Evolutionary conservation across 92 coral and sea anemone species (phyloP), one percentile per base, ranked within the genome.

Genomic region (Siderastrea radians): DNA sequence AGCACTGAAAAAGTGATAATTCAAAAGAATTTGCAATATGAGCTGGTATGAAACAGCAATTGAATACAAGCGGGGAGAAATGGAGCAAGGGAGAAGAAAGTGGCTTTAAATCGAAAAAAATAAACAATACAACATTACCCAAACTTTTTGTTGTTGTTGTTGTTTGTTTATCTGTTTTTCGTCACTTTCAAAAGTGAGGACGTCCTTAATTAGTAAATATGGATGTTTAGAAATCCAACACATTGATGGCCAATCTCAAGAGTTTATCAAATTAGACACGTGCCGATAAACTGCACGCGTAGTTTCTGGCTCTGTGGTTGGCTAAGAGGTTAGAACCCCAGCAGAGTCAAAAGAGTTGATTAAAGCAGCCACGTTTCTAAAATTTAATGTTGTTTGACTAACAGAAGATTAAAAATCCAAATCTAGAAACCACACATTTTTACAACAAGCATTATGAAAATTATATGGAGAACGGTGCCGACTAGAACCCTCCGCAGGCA

Each of bases 1-100:
- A 38, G 95, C 99, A 58, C 98, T 95, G 59, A 51, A 73, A 84
- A 65, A 13, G 66, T 13, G 1, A 16, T 14, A 2, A 7, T 3
- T 3, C 7, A 59, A 10, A 46, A 1, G 2, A 46, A 10, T 70
- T 70, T 70, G 19, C 13, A 61, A 7, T 59, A 7, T 59, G 3
- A 59, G 3, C 11, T 7, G 26, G 5, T 1, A 65, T 2, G 49
- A 13, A 67, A 67, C 13, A 1, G 72, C 2, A 53, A 53, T 9
- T 9, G 57, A 53, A 53, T 9, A 53, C 57, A 9, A 53, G 57
- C 0, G 38, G 38, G 38, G 38, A 26, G 38, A 26, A 26, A 26
- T 26, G 38, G 38, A 26, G 38, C 0, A 26, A 26, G 38, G 38
- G 38, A 26, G 38, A 26, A 26, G 38, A 26, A 26, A 26, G 38